These are phyloP conservation scores for Adelognathus sp. DNA, from an alignment of 2,888 invertebrate species.

Conservation along the genomic window DNA sequence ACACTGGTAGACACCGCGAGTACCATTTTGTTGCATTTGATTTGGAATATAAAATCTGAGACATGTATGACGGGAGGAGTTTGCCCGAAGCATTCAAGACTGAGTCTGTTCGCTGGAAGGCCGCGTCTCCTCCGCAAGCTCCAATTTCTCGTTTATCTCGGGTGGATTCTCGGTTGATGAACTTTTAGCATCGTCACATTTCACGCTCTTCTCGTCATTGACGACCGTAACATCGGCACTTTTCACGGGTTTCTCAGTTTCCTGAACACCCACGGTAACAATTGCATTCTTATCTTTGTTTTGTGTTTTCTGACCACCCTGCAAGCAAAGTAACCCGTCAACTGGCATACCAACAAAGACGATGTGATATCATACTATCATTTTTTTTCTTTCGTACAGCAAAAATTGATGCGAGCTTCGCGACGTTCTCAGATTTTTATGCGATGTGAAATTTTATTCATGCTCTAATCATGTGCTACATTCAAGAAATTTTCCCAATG, in stretches of 20 bases:
- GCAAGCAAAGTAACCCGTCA: conserved; percentile 78
- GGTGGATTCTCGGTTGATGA: conserved; percentile 65
- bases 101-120: conserved; percentile 80
- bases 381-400: not conserved
- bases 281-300: conserved; percentile 78
- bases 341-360: conserved; percentile 57
- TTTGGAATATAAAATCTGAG: conserved; percentile 65
- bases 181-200: conserved; percentile 22
- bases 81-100: conserved; percentile 80
- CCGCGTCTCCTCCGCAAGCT: conserved; percentile 77
- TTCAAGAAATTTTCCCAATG: no score
- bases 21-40: conserved; percentile 62
- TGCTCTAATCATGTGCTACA: no score
- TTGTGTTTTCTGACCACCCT: conserved; percentile 79
- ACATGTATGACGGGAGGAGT: conserved; percentile 76
- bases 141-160: conserved; percentile 78
- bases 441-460: no score
- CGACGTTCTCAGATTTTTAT: not conserved
- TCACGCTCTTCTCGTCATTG: conserved; percentile 53
- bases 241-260: conserved; percentile 73
- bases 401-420: conserved; percentile 19
- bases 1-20: conserved; percentile 35
- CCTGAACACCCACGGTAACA: conserved; percentile 79
- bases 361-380: conserved; percentile 15
- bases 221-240: conserved; percentile 49